Conservation (phyloP, 2,113 vertebrate genomes). For the Suricata suricatta region DNA sequence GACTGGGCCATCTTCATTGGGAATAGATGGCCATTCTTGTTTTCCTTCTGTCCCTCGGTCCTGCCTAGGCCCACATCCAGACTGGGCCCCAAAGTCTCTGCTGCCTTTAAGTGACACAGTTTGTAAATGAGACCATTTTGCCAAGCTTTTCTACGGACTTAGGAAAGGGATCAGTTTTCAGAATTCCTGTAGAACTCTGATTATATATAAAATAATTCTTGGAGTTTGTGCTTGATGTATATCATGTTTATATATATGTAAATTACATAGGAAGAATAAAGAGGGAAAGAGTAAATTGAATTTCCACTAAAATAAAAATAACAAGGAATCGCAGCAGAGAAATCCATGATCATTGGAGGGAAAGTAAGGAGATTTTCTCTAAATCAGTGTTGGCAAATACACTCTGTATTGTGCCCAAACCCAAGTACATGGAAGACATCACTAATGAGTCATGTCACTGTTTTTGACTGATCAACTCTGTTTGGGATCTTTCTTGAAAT, state of each 20-base stretch:
- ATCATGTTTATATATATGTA: conserved; percentile 6
- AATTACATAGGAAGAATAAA: background rate
- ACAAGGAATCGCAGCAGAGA: background rate
- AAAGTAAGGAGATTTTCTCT: conserved; percentile 29
- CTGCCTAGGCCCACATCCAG: background rate
- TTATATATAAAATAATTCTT: conserved; percentile 10
- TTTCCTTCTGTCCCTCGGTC: background rate
- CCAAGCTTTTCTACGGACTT: conserved; percentile 5
- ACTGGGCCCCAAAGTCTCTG: background rate
- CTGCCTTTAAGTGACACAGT: background rate
- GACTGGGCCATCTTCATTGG: background rate
- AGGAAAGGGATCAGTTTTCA: background rate
- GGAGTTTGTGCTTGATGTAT: conserved; percentile 12
- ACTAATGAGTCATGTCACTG: background rate
- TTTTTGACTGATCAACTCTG: background rate
- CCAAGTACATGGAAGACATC: background rate
- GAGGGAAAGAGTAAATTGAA: background rate
- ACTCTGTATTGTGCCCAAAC: background rate
- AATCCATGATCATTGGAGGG: background rate
- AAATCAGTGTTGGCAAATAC: background rate
- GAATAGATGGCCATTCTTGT: background rate
- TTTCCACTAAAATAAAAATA: conserved; percentile 8
- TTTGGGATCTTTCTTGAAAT: background rate
- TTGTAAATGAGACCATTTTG: conserved; percentile 34
- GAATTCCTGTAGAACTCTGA: conserved; percentile 16